These are phyloP conservation scores for Notodonta dromedarius DNA, from an alignment of 2,888 invertebrate genomes.

Conservation along the genomic window DNA sequence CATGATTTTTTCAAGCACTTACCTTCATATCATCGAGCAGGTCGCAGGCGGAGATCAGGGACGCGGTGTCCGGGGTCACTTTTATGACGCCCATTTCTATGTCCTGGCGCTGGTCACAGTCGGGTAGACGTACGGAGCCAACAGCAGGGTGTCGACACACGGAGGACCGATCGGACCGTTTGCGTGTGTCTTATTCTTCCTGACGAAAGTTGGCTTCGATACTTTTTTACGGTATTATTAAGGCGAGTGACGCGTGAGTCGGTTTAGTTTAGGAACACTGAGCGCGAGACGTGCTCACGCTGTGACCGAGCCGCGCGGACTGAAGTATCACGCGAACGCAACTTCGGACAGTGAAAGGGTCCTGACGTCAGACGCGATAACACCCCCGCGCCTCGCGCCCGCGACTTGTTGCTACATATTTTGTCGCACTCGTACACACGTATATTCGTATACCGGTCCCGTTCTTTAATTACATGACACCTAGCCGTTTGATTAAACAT, in stretches of 20 bases:
- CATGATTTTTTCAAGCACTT: conserved; percentile 56
- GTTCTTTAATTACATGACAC: conserved; percentile 61
- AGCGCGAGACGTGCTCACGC: conserved; percentile 76
- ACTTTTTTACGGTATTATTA: conserved; percentile 40
- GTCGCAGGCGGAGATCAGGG: conserved; percentile 76
- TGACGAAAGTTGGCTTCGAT: conserved; percentile 49
- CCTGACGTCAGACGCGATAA: conserved; percentile 85
- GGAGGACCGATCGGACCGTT: conserved; percentile 67
- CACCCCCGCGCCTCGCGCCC: conserved; percentile 55
- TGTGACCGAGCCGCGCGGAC: conserved; percentile 82
- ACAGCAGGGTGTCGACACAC: conserved; percentile 53
- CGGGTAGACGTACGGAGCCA: conserved; percentile 21
- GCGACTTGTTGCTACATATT: conserved; percentile 76
- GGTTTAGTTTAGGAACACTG: conserved; percentile 65
- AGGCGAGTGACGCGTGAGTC: conserved; percentile 67
- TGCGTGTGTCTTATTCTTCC: conserved; percentile 57
- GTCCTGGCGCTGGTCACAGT: conserved; percentile 21
- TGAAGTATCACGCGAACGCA: conserved; percentile 53
- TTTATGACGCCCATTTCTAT: conserved; percentile 76
- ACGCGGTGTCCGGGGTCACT: conserved; percentile 74
- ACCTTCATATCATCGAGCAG: conserved; percentile 82
- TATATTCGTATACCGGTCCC: conserved; percentile 60
- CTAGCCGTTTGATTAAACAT: conserved; percentile 55
- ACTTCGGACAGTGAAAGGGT: conserved; percentile 80
- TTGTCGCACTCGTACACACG: conserved; percentile 49